These are phyloP conservation scores for Nyctibius grandis DNA, from an alignment of 2,797 vertebrate species.

Conservation along the genomic window DNA sequence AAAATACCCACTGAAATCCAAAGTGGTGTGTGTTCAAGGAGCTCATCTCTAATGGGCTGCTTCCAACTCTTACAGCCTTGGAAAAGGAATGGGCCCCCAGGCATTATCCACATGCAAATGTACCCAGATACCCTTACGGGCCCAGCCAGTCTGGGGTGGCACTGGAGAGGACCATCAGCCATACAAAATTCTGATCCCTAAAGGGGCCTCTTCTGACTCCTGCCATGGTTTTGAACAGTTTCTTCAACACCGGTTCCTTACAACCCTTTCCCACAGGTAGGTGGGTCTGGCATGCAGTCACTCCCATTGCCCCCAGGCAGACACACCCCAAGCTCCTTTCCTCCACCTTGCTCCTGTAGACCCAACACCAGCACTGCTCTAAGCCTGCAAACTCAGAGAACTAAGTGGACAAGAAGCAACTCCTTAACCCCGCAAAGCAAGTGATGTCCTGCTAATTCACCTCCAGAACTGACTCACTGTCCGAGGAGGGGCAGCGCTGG, in stretches of 20 bases:
- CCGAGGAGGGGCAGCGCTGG: not conserved
- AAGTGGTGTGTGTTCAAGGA: not conserved
- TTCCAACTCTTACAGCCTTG: not conserved
- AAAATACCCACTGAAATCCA: not conserved
- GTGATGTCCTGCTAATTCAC: not conserved
- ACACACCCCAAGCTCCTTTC: rapidly evolving
- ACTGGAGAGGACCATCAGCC: not conserved
- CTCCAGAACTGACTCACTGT: not conserved
- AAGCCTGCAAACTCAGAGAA: not conserved
- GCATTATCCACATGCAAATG: not conserved
- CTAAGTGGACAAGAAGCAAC: not conserved
- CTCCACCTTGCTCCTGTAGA: not conserved
- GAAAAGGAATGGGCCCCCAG: not conserved
- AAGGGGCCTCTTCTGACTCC: not conserved
- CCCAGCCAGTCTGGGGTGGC: not conserved
- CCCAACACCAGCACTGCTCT: not conserved
- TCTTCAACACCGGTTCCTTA: not conserved
- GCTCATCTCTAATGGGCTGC: not conserved
- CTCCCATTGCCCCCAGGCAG: not conserved
- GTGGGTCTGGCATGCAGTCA: not conserved
- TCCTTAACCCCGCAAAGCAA: not conserved
- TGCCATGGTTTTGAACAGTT: not conserved
- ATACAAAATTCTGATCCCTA: not conserved
- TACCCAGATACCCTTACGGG: not conserved
- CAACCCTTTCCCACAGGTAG: not conserved